Conservation (phyloP, 2,888 invertebrate species). For the Idaea straminata region DNA sequence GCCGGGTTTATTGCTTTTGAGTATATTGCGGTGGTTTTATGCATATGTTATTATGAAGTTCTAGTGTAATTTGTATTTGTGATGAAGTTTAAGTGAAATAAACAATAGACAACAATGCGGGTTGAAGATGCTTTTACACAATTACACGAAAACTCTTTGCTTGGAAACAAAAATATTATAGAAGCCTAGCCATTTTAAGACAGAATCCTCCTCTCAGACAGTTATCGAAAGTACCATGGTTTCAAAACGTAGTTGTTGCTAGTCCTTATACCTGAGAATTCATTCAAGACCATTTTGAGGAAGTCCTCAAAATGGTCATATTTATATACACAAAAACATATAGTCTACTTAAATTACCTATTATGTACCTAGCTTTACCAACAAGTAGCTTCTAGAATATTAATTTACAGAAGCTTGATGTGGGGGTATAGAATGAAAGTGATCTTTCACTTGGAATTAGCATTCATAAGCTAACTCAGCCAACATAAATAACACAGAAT, state of each 20-base stretch:
- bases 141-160: too few species aligned
- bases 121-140: too few species aligned
- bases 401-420: conserved; percentile 41
- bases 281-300: too few species aligned
- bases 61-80: not conserved
- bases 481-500: conserved; percentile 72
- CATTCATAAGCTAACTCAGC: conserved; percentile 70
- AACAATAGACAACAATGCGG: conserved; percentile 10
- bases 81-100: conserved; percentile 4
- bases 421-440: conserved; percentile 62
- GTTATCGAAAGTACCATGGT: too few species aligned
- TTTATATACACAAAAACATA: conserved; percentile 15
- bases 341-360: conserved; percentile 30
- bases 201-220: too few species aligned
- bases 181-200: too few species aligned
- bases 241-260: too few species aligned
- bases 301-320: too few species aligned
- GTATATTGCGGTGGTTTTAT: conserved; percentile 31
- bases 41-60: not conserved
- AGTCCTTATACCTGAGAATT: too few species aligned
- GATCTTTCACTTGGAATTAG: conserved; percentile 67
- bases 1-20: conserved; percentile 44
- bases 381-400: conserved; percentile 32
- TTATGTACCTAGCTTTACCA: conserved; percentile 28
- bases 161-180: too few species aligned